Conservation (phyloP, 1,140 invertebrate genomes). For the Scaptodrosophila lebanonensis region DNA sequence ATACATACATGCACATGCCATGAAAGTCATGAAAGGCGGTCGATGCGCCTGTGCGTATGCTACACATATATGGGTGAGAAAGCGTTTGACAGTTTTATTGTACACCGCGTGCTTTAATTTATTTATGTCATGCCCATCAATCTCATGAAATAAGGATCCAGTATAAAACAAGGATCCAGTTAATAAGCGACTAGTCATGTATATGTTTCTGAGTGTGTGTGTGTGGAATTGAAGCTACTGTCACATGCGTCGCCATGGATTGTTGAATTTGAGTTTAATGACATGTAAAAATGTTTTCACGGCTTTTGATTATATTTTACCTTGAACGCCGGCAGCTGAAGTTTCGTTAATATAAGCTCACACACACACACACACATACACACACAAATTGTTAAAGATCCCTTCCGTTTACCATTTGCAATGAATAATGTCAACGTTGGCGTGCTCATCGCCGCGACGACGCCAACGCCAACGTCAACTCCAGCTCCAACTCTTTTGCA, state of each 20-base stretch:
- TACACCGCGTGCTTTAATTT: slow-evolving; percentile 53
- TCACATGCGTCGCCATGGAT: slow-evolving; percentile 67
- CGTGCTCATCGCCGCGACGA: background rate
- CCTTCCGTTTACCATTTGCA: slow-evolving; percentile 70
- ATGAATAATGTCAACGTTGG: slow-evolving; percentile 57
- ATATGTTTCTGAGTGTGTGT: slow-evolving; percentile 14
- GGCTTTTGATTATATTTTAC: slow-evolving; percentile 75
- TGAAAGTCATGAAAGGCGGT: too few relatives aligned
- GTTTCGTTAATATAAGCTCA: slow-evolving; percentile 29
- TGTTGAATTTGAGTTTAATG: slow-evolving; percentile 74
- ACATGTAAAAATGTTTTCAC: slow-evolving; percentile 76
- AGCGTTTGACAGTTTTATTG: slow-evolving; percentile 23
- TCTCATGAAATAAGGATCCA: slow-evolving; percentile 51
- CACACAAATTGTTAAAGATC: slow-evolving; percentile 36
- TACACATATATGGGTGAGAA: background rate
- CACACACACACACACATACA: slow-evolving; percentile 8
- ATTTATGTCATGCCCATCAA: slow-evolving; percentile 67
- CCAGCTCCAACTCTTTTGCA: slow-evolving; percentile 47
- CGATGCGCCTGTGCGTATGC: background rate
- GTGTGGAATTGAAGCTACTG: slow-evolving; percentile 41
- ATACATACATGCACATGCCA: background rate
- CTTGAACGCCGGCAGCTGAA: slow-evolving; percentile 58
- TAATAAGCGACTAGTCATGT: slow-evolving; percentile 20
- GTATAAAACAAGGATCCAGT: too few relatives aligned
- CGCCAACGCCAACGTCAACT: background rate